Base-by-base conservation (phyloP, 2,113 vertebrate genomes). In the Spea multiplicata region DNA sequence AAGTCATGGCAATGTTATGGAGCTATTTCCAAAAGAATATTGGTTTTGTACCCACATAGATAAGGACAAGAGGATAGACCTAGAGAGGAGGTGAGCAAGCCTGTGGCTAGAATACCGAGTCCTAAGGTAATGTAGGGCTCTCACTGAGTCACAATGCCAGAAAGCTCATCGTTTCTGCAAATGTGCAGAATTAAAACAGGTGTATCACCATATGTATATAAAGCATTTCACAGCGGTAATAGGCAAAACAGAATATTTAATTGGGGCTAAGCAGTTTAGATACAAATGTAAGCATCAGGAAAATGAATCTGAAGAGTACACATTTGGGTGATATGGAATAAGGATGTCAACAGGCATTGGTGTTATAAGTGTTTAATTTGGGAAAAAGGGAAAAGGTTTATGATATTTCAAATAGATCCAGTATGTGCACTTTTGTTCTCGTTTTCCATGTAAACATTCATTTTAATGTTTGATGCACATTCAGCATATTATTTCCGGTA, bases 191-290 rank as follows among this genome's bases (percentile, higher is more conserved):
- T 14, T 45, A 55, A 68, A 59, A 59, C 65, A 68, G 74, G 62
- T 66, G 66, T 75, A 17, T 53, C 52, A 66, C 74, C 74, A 75
- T 75, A 75, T 66, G 74, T 75, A 49, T 67, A 75, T 55, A 6
- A 53, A 46, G 47, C 2, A 55, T 75, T 53, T 45, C 12, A 75
- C 13, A 16, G 64, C 52, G 44, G 4, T 53, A 75, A 13, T 50
- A 75, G 74, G 55, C 74, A 66, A 67, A 75, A 52, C 64, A 75
- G 44, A 66, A 75, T 75, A 50, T 49, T 66, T 75, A 75, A 67
- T 30, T 55, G 44, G 64, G 47, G 44, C 66, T 44, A 66, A 44
- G 48, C 44, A n/a, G 46, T 67, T 55, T 30, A 46, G 49, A 66
- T 66, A 44, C 44, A 8, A 75, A 66, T 4, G 2, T 55, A 66